phyloP scores from a whole-genome alignment of 2,113 vertebrate species.

The Rhinolophus sinicus region DNA sequence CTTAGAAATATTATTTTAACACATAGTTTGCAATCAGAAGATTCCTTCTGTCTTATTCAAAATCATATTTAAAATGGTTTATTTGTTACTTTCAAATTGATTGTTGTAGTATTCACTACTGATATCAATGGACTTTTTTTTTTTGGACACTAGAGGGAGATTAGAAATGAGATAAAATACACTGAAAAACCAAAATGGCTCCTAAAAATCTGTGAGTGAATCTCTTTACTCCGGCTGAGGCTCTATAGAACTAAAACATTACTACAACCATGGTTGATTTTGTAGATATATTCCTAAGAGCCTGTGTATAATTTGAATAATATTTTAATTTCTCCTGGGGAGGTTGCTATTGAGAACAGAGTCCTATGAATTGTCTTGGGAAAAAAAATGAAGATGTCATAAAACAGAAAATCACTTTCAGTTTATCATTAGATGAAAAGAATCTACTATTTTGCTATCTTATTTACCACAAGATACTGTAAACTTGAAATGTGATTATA shows the following conservation, averaged over 20 bases:
- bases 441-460: not conserved
- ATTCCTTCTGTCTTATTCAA: not conserved
- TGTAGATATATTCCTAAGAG: not conserved
- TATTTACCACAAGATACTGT: not conserved
- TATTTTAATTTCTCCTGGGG: constrained; percentile 53
- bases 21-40: not conserved
- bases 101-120: not conserved
- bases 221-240: not conserved
- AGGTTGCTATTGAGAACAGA: constrained; percentile 29
- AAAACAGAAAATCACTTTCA: constrained; percentile 56
- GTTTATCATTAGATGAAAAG: constrained; percentile 47
- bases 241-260: not conserved
- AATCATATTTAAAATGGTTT: constrained; percentile 5
- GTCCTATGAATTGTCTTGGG: constrained; percentile 1
- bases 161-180: not conserved
- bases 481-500: constrained; percentile 17
- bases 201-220: not conserved
- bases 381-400: not conserved
- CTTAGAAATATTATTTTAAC: not conserved
- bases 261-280: not conserved
- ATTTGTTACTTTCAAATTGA: not conserved
- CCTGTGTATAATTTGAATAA: constrained; percentile 37
- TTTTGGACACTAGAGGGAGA: constrained; percentile 62
- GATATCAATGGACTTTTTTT: not conserved
- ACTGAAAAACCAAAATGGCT: constrained; percentile 47